These are phyloP conservation scores for Standfussiana lucernea DNA, from an alignment of 2,888 invertebrate species.

Conservation along the genomic window DNA sequence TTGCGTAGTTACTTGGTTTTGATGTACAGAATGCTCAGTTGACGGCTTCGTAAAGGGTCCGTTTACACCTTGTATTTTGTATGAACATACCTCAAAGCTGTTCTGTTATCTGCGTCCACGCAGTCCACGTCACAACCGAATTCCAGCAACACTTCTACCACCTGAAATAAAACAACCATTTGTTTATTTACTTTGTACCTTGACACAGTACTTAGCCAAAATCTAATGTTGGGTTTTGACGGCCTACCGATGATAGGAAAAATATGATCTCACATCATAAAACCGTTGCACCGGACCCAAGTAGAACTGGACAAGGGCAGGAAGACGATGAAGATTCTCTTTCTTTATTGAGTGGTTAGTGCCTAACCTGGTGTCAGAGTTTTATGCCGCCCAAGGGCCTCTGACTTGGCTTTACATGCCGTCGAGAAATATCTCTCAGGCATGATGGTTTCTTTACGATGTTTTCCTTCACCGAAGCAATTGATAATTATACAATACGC, in stretches of 20 bases:
- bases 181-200: neutral
- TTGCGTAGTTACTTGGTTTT: neutral
- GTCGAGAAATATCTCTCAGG: too few relatives aligned
- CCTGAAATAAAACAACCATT: slow-evolving; percentile 82
- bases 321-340: too few relatives aligned
- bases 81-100: slow-evolving; percentile 92
- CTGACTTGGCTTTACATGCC: too few relatives aligned
- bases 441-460: too few relatives aligned
- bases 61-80: neutral
- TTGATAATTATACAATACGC: too few relatives aligned
- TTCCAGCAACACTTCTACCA: slow-evolving; percentile 94
- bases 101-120: slow-evolving; percentile 96
- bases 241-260: neutral
- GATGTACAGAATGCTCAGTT: neutral
- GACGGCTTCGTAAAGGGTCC: neutral
- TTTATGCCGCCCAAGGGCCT: too few relatives aligned
- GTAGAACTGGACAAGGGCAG: neutral
- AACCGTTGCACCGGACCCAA: neutral
- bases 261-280: neutral
- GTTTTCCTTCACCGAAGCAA: too few relatives aligned
- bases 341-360: too few relatives aligned
- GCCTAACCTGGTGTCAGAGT: too few relatives aligned
- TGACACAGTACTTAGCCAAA: neutral
- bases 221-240: neutral
- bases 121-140: slow-evolving; percentile 96